Evolutionary conservation across 2,797 vertebrate genomes (phyloP), one percentile per base, ranked within the genome.

Genomic region (Danio jaintianensis): DNA sequence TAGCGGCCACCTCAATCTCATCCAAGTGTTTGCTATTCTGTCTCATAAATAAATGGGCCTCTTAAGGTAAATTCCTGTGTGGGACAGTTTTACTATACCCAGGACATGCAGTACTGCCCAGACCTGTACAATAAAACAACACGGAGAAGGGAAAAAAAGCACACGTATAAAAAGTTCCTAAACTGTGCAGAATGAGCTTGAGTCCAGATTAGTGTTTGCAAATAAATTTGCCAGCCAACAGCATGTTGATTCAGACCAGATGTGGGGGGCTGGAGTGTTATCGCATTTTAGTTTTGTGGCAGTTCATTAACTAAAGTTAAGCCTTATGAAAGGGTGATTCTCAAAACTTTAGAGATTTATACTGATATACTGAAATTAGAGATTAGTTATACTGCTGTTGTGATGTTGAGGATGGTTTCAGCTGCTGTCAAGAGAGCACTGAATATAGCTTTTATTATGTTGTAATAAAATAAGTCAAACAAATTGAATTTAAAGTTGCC

Each of bases 231-330:
- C 89, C 88, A 90, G 89, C 82, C 84, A 89, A 87, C 85, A 85
- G 82, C 86, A 87, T 87, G 75, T 82, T 89, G 90, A 92, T 91
- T 22, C 13, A 80, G 86, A 81, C 83, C 92, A 93, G 91, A 93
- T 93, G 91, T 20, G 5, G n/a, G 15, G 63, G 85, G 83, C 86
- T 85, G 5, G 78, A 82, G 78, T 83, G 72, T 90, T 88, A 83
- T 90, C 81, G 85, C 85, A 87, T 79, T 84, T 62, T 38, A 75
- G 59, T 69, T 66, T 71, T 62, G 67, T 64, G 18, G 42, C 62
- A 80, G 80, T 84, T 71, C 71, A 56, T 75, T 79, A 63, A 79
- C 58, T 16, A 48, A 73, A 47, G 38, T 12, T 72, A 82, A 83
- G 82, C 64, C 12, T n/a, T 81, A 66, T 66, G 67, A 87, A 75